Evolutionary conservation across 2,797 vertebrate species (phyloP).

Genomic region (Periparus ater): DNA sequence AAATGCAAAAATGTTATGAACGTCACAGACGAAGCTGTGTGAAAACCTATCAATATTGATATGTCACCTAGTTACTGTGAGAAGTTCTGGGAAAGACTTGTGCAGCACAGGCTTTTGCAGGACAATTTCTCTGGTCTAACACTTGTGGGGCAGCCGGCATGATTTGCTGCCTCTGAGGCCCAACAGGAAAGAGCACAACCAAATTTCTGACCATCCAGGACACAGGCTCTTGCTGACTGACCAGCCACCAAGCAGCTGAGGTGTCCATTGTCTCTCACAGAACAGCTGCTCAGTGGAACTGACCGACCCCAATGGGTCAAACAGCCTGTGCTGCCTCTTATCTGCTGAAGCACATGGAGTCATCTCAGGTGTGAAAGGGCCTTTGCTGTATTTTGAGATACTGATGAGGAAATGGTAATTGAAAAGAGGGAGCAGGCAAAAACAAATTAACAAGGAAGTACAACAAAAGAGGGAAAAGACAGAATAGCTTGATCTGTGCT

Average conservation of each 20-base stretch:
- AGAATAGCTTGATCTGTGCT: background rate
- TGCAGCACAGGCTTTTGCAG: background rate
- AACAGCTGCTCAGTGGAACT: background rate
- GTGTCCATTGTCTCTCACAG: background rate
- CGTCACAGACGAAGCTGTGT: background rate
- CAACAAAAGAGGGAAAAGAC: background rate
- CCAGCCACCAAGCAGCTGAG: background rate
- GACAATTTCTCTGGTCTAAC: background rate
- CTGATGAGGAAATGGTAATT: background rate
- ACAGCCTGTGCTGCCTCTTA: background rate
- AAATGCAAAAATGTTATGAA: background rate
- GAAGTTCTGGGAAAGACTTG: background rate
- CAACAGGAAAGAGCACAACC: background rate
- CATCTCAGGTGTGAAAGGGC: background rate
- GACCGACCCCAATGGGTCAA: background rate
- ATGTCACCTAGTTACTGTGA: background rate
- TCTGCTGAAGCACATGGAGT: background rate
- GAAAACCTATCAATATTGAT: background rate
- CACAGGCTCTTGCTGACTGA: background rate
- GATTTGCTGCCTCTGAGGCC: background rate
- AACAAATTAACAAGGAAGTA: background rate
- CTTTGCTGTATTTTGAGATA: background rate
- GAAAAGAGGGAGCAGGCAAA: background rate
- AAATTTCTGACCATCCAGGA: background rate
- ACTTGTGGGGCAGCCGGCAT: background rate